A percentile compares a stretch with the other conserved stretches of the same genome.
phyloP scores from a whole-genome alignment of 1,140 invertebrate species.

The Bombyx mandarina region DNA sequence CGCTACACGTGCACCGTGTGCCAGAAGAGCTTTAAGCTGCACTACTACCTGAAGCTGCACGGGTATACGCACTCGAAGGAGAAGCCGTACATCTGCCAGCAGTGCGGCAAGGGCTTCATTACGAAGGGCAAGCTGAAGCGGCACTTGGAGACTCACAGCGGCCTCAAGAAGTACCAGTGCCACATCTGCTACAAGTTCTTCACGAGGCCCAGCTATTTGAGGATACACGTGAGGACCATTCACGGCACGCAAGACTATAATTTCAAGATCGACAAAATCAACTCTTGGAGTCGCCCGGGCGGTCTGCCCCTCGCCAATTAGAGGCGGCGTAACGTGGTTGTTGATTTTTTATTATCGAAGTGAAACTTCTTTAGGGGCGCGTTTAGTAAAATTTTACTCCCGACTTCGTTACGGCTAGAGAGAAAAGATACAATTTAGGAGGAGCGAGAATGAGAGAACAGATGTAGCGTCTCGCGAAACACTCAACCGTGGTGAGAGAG shows the following conservation, averaged over 20 bases:
- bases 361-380: no score
- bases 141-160: slow-evolving; percentile 57
- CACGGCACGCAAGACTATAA: slow-evolving; percentile 54
- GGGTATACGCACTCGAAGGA: slow-evolving; percentile 60
- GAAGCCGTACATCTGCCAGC: slow-evolving; percentile 56
- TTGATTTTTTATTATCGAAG: no score
- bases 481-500: no score
- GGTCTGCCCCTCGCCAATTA: no score
- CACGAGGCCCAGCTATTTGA: slow-evolving; percentile 49
- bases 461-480: no score
- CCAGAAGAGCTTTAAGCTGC: slow-evolving; percentile 71
- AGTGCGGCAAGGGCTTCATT: slow-evolving; percentile 64
- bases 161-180: slow-evolving; percentile 67
- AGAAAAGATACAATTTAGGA: no score
- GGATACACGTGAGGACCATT: slow-evolving; percentile 54
- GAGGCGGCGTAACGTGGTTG: no score
- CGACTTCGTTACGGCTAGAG: no score
- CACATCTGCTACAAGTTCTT: slow-evolving; percentile 62
- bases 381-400: no score
- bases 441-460: no score
- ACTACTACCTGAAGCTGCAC: slow-evolving; percentile 57
- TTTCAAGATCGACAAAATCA: slow-evolving; percentile 30
- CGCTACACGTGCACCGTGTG: slow-evolving; percentile 72
- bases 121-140: slow-evolving; percentile 54
- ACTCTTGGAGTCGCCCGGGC: no score